Base-by-base conservation (phyloP, 2,113 vertebrate genomes). In the Takifugu bimaculatus region DNA sequence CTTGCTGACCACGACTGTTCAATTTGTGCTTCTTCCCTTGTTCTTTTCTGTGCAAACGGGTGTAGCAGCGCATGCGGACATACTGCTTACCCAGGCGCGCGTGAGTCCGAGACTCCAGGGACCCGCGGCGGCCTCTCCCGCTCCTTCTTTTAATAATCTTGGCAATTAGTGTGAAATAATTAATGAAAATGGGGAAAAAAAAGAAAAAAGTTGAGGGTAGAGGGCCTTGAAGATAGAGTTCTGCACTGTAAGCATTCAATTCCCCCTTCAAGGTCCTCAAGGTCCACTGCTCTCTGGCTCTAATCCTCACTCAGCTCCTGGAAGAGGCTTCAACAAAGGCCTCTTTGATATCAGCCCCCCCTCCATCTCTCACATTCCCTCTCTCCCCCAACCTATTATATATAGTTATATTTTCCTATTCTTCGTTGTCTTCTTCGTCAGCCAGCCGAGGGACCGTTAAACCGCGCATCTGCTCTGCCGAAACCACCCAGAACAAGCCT, bases 141-240 rank as follows among this genome's bases (percentile, higher is more conserved):
- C 55, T 60, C 66, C 74, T 51, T 71, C 68, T 67, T 78, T 82
- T 82, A 78, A 60, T 86, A 87, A 89, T 89, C 83, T 85, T 80
- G 74, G 86, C 83, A 89, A 88, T 89, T 90, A 90, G 85, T 14
- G 48, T 63, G 79, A 84, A 89, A 85, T 83, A 87, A 89, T 89
- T 88, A 88, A 87, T 81, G 78, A 85, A 82, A 80, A 39, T 20
- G 20, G 20, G 20, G 20, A 32, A 39, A 84, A 84, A 29, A 87
- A 79, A 84, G 67, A 74, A 77, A 88, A 88, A 83, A 78, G 71
- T 88, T 70, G 63, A 78, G 81, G 75, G 79, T 72, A 81, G 66
- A 78, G 65, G 83, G 77, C 81, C 83, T 85, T 84, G 85, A 85
- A 84, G 87, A 87, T 82, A 78, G 62, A 82, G 72, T 88, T 85